Percentiles rank a stretch among this genome's conserved stretches.
These are phyloP conservation scores for Calcarius ornatus DNA, from an alignment of 2,113 vertebrate species.

Conservation along the genomic window DNA sequence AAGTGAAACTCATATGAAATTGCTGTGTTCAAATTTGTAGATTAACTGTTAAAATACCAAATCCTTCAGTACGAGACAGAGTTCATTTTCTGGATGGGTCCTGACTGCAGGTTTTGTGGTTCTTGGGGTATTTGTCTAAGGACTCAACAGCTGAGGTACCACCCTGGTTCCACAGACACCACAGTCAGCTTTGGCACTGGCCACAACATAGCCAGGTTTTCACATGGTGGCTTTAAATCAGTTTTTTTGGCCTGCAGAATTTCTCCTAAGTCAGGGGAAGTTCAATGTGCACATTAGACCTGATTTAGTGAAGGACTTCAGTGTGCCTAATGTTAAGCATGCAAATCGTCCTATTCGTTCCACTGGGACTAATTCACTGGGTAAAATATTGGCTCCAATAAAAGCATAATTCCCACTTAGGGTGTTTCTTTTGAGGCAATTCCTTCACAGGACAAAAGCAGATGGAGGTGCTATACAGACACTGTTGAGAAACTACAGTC, in stretches of 20 bases:
- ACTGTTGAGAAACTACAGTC: background rate
- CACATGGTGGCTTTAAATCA: background rate
- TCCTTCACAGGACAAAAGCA: background rate
- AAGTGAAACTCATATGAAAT: background rate
- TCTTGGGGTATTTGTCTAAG: background rate
- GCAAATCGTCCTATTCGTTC: background rate
- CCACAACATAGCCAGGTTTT: background rate
- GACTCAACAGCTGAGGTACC: background rate
- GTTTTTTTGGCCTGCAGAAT: background rate
- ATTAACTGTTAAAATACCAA: background rate
- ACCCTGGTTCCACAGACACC: background rate
- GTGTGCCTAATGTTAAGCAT: background rate
- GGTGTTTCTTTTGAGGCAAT: background rate
- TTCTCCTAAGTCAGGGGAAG: slow-evolving; percentile 6
- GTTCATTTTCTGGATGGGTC: background rate
- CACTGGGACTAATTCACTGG: background rate
- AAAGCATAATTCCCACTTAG: background rate
- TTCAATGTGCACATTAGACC: background rate
- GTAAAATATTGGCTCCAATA: slow-evolving; percentile 4
- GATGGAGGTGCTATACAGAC: background rate
- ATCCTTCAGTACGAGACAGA: background rate
- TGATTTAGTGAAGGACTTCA: slow-evolving; percentile 24
- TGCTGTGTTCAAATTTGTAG: background rate
- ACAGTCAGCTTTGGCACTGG: background rate
- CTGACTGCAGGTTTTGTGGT: background rate